A percentile compares a stretch with the other conserved stretches of the same genome.
phyloP scores from a whole-genome alignment of 2,797 vertebrate species.

The Crocodylus rhombifer region DNA sequence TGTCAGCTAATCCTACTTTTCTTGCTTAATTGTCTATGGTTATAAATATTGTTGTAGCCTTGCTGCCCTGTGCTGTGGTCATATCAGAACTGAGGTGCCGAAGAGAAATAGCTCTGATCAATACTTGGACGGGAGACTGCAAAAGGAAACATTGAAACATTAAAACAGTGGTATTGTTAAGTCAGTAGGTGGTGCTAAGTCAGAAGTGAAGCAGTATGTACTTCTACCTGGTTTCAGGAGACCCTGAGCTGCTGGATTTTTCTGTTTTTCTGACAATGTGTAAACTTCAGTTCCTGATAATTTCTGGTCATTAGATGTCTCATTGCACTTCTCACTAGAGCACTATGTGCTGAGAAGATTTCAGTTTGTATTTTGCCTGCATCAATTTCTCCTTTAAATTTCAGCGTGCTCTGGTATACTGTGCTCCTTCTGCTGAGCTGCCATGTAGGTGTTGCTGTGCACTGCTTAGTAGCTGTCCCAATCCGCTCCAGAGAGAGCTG shows the following conservation, averaged over 20 bases:
- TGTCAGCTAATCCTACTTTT: neutral
- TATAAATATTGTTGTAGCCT: neutral
- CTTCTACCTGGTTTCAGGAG: neutral
- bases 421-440: rapidly evolving
- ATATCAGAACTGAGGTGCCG: neutral
- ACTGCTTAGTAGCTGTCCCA: neutral
- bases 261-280: neutral
- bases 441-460: rapidly evolving
- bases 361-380: neutral
- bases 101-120: rapidly evolving
- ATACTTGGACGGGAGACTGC: neutral
- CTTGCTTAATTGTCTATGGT: neutral
- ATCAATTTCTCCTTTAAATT: neutral
- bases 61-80: neutral
- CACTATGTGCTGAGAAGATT: rapidly evolving
- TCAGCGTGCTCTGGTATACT: neutral
- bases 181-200: rapidly evolving
- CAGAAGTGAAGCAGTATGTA: neutral
- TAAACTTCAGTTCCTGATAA: neutral
- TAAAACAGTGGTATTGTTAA: rapidly evolving
- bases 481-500: neutral
- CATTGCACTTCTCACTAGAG: neutral
- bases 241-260: neutral
- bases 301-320: neutral
- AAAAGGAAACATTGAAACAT: rapidly evolving